Percentiles rank a stretch among this genome's conserved stretches.
Evolutionary conservation across 2,797 vertebrate genomes (phyloP).

Genomic region (Paratrypauchen microcephalus): DNA sequence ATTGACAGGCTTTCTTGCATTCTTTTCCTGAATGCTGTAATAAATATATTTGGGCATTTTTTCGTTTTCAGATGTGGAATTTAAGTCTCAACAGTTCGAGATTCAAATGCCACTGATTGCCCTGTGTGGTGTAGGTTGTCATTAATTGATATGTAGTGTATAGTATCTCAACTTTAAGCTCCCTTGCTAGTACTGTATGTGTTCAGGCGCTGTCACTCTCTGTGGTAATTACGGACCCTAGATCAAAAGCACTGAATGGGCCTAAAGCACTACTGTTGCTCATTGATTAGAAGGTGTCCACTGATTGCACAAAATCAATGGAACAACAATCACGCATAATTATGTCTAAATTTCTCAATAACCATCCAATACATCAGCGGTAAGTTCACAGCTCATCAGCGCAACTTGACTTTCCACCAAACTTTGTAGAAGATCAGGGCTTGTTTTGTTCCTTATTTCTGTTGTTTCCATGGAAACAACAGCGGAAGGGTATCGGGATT

Average conservation of each 20-base stretch:
- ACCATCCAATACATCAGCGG: background rate
- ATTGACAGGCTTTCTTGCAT: too few relatives aligned
- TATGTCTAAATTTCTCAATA: conserved; percentile 15
- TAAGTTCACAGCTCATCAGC: conserved; percentile 8
- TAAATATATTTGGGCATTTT: too few relatives aligned
- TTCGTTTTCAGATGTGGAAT: too few relatives aligned
- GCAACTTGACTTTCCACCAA: conserved; percentile 26
- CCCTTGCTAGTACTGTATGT: background rate
- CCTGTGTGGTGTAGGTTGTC: background rate
- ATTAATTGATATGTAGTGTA: too few relatives aligned
- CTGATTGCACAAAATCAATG: conserved; percentile 52
- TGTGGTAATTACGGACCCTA: conserved; percentile 16
- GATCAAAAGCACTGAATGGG: conserved; percentile 27
- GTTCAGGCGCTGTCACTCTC: background rate
- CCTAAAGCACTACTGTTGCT: conserved; percentile 19
- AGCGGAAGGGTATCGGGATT: conserved; percentile 34
- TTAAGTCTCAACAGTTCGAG: too few relatives aligned
- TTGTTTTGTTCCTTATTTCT: conserved; percentile 34
- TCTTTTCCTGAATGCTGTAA: too few relatives aligned
- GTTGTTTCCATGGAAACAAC: conserved; percentile 65
- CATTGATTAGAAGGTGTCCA: conserved; percentile 40
- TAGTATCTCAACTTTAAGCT: background rate
- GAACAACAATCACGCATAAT: conserved; percentile 37
- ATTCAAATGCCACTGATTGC: too few relatives aligned
- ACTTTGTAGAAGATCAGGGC: conserved; percentile 35